Base-by-base conservation (phyloP, 2,888 invertebrate species). In the Aethes cnicana region DNA sequence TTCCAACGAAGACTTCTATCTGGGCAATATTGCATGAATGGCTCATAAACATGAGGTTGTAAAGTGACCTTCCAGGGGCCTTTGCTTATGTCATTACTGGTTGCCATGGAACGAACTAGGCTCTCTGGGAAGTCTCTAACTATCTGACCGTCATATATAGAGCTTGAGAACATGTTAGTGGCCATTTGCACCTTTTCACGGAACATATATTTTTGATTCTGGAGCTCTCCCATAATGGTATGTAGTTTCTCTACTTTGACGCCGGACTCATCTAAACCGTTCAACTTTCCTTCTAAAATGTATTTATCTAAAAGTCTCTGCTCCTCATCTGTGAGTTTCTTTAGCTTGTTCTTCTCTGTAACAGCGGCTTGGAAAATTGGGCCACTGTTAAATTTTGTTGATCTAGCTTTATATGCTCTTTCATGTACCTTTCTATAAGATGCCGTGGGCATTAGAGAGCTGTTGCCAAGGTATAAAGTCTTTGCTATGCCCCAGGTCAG, bases 401-500 rank as follows among this genome's bases (percentile, higher is more conserved):
- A 91, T 57, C 94, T 91, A 0, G 96, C 96, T 68, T 92, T 91
- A 61, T 93, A 91, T 0, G 96, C 95, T 61, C 97, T 90, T 55
- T 95, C 93, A 66, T 96, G 95, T 58, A 97, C 94, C 66, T 94
- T 92, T 63, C 94, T 81, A 67, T 96, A 97, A 36, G 92, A 92
- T 64, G 94, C 94, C 3, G 94, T 93, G 0, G 96, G 95, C 93
- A 97, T 95, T 7, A 94, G 73, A 0, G 93, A 93, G 66, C 94
- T 94, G 68, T 95, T 95, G 3, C 95, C 95, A 41, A 95, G 84
- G 71, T 95, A 96, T 7, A 98, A 78, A 2, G 95, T 93, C 79
- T 97, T 97, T 0, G 96, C 94, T 63, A 97, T 91, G 6, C 96
- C 96, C 96, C 96, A 97, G 2, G 96, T 96, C 39, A 94, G 92